Conservation (phyloP, 2,888 invertebrate genomes). For the Parelbella ahira region DNA sequence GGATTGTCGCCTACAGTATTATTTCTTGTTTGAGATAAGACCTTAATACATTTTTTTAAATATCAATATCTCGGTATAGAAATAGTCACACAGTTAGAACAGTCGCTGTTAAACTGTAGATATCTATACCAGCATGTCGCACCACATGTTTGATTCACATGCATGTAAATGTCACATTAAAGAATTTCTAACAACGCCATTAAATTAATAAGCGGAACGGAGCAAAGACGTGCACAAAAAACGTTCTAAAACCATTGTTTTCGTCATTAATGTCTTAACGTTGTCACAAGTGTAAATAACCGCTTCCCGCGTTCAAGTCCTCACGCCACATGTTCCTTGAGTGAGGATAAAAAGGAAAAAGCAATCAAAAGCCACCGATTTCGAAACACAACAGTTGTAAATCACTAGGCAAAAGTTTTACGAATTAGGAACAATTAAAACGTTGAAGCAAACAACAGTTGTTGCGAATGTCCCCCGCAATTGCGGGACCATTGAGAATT, state of each 20-base stretch:
- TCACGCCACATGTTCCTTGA: slow-evolving; percentile 44
- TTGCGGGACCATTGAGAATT: slow-evolving; percentile 75
- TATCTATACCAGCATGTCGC: no score
- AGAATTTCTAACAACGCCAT: slow-evolving; percentile 1
- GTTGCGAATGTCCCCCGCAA: slow-evolving; percentile 75
- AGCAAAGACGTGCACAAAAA: not conserved
- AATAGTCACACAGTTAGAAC: no score
- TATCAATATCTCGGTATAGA: no score
- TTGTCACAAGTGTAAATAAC: slow-evolving; percentile 55
- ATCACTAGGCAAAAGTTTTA: slow-evolving; percentile 70
- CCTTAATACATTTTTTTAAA: no score
- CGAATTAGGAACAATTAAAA: slow-evolving; percentile 79
- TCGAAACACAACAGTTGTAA: slow-evolving; percentile 67
- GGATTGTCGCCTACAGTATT: no score
- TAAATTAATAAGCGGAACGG: slow-evolving; percentile 1
- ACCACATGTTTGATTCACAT: no score
- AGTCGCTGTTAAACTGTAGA: no score
- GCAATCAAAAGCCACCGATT: slow-evolving; percentile 49
- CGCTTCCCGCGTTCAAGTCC: slow-evolving; percentile 36
- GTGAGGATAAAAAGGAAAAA: slow-evolving; percentile 35
- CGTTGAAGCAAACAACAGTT: slow-evolving; percentile 77
- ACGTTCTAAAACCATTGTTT: slow-evolving; percentile 37
- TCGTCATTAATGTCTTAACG: slow-evolving; percentile 49
- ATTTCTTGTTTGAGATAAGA: no score
- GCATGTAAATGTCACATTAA: no score